These are phyloP conservation scores for Myotis davidii DNA, from an alignment of 2,113 vertebrate genomes.

Conservation along the genomic window DNA sequence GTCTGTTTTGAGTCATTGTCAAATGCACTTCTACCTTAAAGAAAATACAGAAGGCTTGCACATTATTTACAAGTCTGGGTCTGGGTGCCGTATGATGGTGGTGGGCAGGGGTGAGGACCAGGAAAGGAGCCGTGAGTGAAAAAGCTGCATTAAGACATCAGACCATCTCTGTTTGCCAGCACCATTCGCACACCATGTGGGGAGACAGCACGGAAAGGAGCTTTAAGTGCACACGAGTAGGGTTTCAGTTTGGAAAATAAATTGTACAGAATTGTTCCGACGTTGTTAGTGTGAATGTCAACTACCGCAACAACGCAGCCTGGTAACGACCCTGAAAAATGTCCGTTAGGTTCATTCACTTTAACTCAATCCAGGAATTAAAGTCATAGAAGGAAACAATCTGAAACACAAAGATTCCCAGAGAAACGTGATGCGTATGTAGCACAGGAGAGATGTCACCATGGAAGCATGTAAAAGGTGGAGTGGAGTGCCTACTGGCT, in stretches of 20 bases:
- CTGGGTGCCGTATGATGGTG: too few relatives aligned
- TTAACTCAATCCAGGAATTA: not conserved
- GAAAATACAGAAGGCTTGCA: not conserved
- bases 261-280: not conserved
- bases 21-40: not conserved
- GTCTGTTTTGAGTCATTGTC: not conserved
- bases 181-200: not conserved
- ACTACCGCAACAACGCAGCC: not conserved
- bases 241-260: not conserved
- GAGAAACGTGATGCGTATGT: too few relatives aligned
- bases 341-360: not conserved
- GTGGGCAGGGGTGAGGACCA: accelerated
- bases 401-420: not conserved
- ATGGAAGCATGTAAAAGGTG: not conserved
- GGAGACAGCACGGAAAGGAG: not conserved
- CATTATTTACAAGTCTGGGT: not conserved
- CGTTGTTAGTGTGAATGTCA: not conserved
- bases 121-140: accelerated
- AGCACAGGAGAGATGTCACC: not conserved
- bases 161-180: not conserved
- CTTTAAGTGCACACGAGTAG: too few relatives aligned
- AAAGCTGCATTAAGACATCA: accelerated
- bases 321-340: not conserved
- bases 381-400: not conserved
- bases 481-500: accelerated